Percentiles rank a stretch among this genome's conserved stretches.
Conservation (phyloP, 2,113 vertebrate species). For the Nycticorax nycticorax region DNA sequence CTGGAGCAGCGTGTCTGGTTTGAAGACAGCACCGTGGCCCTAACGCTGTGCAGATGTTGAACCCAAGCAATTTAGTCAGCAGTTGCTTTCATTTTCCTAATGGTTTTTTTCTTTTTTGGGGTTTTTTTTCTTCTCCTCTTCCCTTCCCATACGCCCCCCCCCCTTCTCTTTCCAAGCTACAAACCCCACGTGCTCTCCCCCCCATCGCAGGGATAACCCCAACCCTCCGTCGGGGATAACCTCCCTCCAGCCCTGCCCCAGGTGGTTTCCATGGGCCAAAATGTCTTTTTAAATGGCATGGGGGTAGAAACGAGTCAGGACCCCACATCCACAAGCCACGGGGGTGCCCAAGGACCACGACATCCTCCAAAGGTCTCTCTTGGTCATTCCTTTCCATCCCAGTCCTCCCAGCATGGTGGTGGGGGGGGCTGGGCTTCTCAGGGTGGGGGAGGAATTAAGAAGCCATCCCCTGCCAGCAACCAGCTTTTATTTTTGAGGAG, state of each 20-base stretch:
- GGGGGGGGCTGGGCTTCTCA: neutral
- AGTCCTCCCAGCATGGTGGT: neutral
- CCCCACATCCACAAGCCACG: rapidly evolving
- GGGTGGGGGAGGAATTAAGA: too few relatives aligned
- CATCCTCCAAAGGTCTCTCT: neutral
- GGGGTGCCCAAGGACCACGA: neutral
- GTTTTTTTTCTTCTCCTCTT: too few relatives aligned
- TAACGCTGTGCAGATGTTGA: slow-evolving; percentile 16
- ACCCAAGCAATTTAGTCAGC: neutral
- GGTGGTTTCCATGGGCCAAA: rapidly evolving
- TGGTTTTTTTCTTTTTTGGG: neutral
- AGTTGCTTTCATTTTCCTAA: neutral
- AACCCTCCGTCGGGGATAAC: neutral
- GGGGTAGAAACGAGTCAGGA: neutral
- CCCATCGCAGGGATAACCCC: neutral
- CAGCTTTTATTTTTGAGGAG: neutral
- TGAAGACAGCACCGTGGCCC: neutral
- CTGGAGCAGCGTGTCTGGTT: neutral
- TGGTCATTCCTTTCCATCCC: rapidly evolving
- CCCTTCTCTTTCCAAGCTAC: neutral
- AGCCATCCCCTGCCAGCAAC: neutral
- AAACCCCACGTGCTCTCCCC: neutral
- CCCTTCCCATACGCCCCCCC: neutral
- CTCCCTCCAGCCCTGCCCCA: neutral
- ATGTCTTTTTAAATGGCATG: rapidly evolving